phyloP scores from a whole-genome alignment of 2,888 invertebrate genomes.

The Nasonia oneida region DNA sequence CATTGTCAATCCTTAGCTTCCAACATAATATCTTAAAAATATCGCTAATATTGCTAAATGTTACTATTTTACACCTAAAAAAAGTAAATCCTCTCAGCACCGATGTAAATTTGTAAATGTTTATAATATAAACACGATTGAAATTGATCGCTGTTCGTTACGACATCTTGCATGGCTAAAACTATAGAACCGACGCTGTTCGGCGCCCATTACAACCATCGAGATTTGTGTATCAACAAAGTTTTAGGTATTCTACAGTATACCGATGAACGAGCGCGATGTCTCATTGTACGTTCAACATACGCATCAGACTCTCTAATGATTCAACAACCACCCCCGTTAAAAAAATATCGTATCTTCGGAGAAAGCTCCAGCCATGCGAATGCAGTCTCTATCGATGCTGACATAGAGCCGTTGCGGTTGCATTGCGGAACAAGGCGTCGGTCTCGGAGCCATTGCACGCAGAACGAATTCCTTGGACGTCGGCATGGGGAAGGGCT shows the following conservation, averaged over 20 bases:
- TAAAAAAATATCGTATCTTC: constrained; percentile 86
- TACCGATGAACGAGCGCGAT: not conserved
- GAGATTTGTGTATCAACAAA: not conserved
- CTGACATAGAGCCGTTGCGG: constrained; percentile 87
- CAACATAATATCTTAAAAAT: too few relatives aligned
- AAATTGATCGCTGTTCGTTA: not conserved
- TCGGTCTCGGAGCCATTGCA: constrained; percentile 82
- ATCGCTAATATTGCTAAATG: too few relatives aligned
- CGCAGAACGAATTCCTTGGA: constrained; percentile 85
- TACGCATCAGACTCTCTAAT: not conserved
- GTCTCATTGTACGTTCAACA: not conserved
- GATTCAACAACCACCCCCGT: constrained; percentile 50
- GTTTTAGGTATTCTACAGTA: not conserved
- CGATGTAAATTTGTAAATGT: not conserved
- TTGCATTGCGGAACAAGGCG: constrained; percentile 82
- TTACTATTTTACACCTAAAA: not conserved
- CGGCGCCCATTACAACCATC: not conserved
- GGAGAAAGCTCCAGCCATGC: constrained; percentile 90
- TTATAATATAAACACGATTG: not conserved
- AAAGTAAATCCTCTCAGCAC: not conserved
- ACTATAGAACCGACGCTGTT: not conserved
- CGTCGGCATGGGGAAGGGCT: constrained; percentile 81
- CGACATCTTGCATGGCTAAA: not conserved
- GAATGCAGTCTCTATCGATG: constrained; percentile 84
- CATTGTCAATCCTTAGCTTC: not conserved